Conservation (phyloP, 1,140 invertebrate species). For the Coelopa frigida region DNA sequence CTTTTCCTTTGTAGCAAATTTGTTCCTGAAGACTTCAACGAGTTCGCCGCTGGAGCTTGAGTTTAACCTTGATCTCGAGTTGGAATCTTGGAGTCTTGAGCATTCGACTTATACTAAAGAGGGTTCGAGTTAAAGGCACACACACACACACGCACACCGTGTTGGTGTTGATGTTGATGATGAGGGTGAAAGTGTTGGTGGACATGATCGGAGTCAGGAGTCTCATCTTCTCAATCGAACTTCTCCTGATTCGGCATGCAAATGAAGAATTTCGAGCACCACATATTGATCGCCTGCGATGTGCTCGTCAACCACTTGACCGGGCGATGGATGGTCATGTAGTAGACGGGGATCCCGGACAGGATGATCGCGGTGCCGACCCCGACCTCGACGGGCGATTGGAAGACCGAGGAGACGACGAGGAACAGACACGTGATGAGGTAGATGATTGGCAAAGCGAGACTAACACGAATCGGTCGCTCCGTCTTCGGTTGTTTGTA, state of each 20-base stretch:
- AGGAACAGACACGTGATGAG: constrained; percentile 79
- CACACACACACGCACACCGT: no score
- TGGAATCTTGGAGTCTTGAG: no score
- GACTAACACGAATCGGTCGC: constrained; percentile 62
- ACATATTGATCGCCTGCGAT: constrained; percentile 57
- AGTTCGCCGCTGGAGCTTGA: no score
- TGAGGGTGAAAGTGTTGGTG: no score
- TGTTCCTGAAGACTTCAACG: no score
- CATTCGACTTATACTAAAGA: no score
- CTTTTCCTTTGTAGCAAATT: no score
- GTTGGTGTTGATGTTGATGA: no score
- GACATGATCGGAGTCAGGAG: no score
- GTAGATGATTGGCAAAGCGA: constrained; percentile 74
- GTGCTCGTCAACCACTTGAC: constrained; percentile 48
- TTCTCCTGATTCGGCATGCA: constrained; percentile 57
- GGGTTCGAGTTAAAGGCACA: no score
- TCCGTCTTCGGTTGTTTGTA: constrained; percentile 63
- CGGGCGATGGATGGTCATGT: constrained; percentile 72
- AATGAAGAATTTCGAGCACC: constrained; percentile 67
- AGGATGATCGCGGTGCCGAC: constrained; percentile 75
- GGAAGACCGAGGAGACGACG: constrained; percentile 72
- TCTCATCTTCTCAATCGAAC: constrained; percentile 35
- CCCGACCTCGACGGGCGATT: constrained; percentile 69
- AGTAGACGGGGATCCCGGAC: constrained; percentile 79
- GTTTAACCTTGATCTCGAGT: no score